These are phyloP conservation scores for Strix aluco DNA, from an alignment of 2,113 vertebrate genomes.

Conservation along the genomic window DNA sequence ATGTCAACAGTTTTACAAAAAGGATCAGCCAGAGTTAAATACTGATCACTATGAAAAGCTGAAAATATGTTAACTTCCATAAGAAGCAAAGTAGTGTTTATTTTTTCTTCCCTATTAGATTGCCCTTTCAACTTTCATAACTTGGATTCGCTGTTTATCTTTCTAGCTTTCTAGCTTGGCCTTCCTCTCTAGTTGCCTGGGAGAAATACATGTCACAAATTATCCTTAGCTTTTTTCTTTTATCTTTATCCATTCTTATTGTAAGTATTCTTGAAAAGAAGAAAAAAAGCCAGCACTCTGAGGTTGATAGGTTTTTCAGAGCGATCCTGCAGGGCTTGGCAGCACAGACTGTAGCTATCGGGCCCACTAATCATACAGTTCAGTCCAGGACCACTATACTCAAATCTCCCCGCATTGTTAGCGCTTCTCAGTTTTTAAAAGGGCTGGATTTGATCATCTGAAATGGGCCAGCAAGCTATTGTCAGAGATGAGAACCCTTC, in stretches of 20 bases:
- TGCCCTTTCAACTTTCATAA: neutral
- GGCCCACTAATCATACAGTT: neutral
- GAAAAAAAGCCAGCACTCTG: neutral
- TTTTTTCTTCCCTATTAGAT: neutral
- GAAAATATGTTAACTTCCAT: neutral
- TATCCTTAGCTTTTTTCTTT: neutral
- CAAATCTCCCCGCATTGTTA: accelerated
- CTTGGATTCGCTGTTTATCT: neutral
- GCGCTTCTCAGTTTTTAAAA: neutral
- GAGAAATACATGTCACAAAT: neutral
- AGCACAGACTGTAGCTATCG: neutral
- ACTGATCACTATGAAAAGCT: neutral
- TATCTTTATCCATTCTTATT: neutral
- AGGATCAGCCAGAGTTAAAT: neutral
- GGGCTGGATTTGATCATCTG: neutral
- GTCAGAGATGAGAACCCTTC: neutral
- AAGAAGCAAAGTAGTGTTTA: neutral
- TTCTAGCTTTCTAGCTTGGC: neutral
- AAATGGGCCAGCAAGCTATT: neutral
- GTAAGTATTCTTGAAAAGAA: neutral
- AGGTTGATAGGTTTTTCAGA: neutral
- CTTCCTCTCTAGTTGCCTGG: neutral
- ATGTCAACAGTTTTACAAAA: neutral
- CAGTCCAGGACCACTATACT: neutral
- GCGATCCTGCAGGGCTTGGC: neutral